Evolutionary conservation across 2,888 invertebrate genomes (phyloP).

Genomic region (Torymus tubicola): DNA sequence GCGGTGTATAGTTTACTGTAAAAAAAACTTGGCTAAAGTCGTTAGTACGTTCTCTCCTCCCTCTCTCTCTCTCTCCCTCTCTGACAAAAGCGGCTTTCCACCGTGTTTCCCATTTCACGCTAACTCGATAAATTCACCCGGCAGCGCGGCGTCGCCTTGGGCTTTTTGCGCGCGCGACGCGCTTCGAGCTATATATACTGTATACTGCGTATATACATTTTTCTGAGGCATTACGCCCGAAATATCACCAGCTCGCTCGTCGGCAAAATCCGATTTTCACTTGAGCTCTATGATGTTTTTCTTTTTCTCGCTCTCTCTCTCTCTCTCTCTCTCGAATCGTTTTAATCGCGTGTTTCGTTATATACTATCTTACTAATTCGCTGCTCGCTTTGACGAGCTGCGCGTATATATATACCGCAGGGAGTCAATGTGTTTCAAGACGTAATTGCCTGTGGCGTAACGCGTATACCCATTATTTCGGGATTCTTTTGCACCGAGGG

Average conservation of each 20-base stretch:
- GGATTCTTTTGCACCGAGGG: too few relatives aligned
- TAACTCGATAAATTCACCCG: slow-evolving; percentile 30
- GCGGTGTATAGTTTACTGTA: slow-evolving; percentile 24
- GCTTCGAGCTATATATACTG: too few relatives aligned
- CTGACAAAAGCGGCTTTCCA: slow-evolving; percentile 22
- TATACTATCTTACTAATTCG: too few relatives aligned
- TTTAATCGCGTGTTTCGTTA: too few relatives aligned
- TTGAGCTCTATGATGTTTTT: neutral
- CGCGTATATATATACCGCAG: too few relatives aligned
- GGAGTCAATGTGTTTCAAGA: too few relatives aligned
- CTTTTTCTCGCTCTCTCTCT: too few relatives aligned
- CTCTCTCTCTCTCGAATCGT: too few relatives aligned
- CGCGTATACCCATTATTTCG: too few relatives aligned
- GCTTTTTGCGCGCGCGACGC: too few relatives aligned
- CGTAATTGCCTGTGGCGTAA: too few relatives aligned
- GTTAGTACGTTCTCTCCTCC: slow-evolving; percentile 1
- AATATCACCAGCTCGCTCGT: slow-evolving; percentile 7
- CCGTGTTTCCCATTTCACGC: slow-evolving; percentile 4
- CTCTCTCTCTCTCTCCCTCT: neutral
- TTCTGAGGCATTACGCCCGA: neutral
- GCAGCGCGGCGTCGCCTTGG: neutral
- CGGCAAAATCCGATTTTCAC: neutral
- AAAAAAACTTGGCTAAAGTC: slow-evolving; percentile 32
- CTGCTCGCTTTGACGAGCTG: too few relatives aligned
- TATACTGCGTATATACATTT: neutral